Evolutionary conservation across 2,888 invertebrate species (phyloP).

Genomic region (Polyommatus iphigenia): DNA sequence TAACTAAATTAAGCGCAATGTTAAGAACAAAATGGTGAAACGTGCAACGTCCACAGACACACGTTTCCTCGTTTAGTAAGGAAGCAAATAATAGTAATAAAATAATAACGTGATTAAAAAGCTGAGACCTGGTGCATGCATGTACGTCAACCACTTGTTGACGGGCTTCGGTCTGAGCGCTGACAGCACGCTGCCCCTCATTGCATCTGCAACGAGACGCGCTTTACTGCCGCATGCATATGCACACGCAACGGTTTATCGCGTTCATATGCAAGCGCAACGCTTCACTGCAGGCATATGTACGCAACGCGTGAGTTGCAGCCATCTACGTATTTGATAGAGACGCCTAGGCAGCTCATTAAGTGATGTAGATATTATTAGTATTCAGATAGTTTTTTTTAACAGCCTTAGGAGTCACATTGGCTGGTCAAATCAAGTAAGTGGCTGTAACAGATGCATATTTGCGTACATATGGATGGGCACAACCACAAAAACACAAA

Average conservation of each 20-base stretch:
- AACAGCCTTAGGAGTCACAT: too few species aligned
- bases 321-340: neutral
- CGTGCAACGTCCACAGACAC: neutral
- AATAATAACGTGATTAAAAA: slow-evolving; percentile 60
- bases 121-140: slow-evolving; percentile 78
- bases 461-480: neutral
- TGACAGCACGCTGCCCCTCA: slow-evolving; percentile 67
- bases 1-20: neutral
- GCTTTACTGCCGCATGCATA: slow-evolving; percentile 34
- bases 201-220: slow-evolving; percentile 72
- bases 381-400: too few species aligned
- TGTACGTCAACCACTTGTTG: slow-evolving; percentile 79
- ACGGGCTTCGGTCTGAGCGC: slow-evolving; percentile 66
- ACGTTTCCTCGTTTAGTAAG: slow-evolving; percentile 4
- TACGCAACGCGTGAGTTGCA: neutral
- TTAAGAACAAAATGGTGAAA: neutral
- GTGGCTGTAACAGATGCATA: neutral
- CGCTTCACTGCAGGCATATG: neutral
- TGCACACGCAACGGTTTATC: neutral
- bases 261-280: neutral
- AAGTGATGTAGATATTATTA: too few species aligned
- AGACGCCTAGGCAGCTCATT: too few species aligned
- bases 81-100: slow-evolving; percentile 35
- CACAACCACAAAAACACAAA: neutral
- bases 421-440: neutral